Base-by-base conservation (phyloP, 1,140 invertebrate genomes). In the Himalopsyche phryganea region DNA sequence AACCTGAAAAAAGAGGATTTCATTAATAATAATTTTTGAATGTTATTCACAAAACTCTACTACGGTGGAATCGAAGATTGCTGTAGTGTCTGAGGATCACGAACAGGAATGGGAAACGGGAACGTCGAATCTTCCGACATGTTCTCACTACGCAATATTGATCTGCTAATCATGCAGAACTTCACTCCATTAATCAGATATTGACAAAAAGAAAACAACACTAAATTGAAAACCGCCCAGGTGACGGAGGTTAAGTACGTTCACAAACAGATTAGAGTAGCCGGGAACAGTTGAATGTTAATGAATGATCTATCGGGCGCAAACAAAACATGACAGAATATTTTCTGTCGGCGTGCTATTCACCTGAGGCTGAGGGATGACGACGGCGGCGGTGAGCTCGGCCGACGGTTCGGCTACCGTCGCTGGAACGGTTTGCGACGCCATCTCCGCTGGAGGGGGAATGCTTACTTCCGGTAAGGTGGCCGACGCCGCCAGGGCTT, bases 341-440 rank as follows among this genome's bases (percentile, higher is more conserved):
- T 36, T 61, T 51, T 65, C 63, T 54, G 61, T 65, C 58, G 44
- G 42, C 63, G 63, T 61, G 58, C 63, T 65, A 65, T 65, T 65
- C 74, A 77, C 69, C 62, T 66, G 55, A 52, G 62, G 14, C 35
- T 50, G 13, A 14, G 57, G 46, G 36, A 42, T 38, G 36, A 63
- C 61, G 50, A 60, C 36, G 49, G 54, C 60, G 58, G 60, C 47
- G 55, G 66, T 56, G n/a, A 65, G 47, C 7, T 68, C 66, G 17
- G 57, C 62, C 20, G 46, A 44, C 20, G 64, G 47, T 47, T 67
- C 61, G 7, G 60, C 51, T 6, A 44, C 54, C 23, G 50, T 58
- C n/a, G 56, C 41, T 28, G 53, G 38, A 44, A 59, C 52, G 4
- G 61, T 50, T 18, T 44, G 2, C 11, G 45, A 36, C 14, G 47